Evolutionary conservation across 1,140 invertebrate species (phyloP).

Genomic region (Rhopalosiphum maidis): DNA sequence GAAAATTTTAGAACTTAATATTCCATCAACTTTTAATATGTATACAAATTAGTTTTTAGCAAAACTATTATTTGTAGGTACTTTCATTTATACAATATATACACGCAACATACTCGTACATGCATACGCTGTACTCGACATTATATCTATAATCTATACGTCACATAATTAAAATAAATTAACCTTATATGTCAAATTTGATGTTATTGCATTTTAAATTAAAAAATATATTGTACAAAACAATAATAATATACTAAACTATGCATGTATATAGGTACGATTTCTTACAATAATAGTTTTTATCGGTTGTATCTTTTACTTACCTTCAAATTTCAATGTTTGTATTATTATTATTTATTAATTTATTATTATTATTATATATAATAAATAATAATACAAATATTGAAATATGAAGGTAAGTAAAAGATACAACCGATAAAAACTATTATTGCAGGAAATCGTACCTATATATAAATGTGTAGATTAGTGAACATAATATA

Average conservation of each 20-base stretch:
- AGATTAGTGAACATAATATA: background rate
- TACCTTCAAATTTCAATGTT: background rate
- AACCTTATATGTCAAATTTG: background rate
- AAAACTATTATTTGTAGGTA: background rate
- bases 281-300: background rate
- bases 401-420: background rate
- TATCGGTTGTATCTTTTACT: background rate
- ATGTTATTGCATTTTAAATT: background rate
- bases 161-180: background rate
- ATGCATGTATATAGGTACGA: background rate
- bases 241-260: background rate
- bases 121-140: background rate
- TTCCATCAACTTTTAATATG: background rate
- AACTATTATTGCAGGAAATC: background rate
- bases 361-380: background rate
- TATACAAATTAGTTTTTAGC: background rate
- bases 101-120: too few relatives aligned
- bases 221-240: background rate
- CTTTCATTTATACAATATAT: too few relatives aligned
- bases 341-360: background rate
- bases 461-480: background rate
- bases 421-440: background rate
- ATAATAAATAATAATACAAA: background rate
- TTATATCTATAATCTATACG: background rate
- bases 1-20: background rate